These are phyloP conservation scores for Rhagonycha fulva DNA, from an alignment of 2,888 invertebrate genomes.

Conservation along the genomic window DNA sequence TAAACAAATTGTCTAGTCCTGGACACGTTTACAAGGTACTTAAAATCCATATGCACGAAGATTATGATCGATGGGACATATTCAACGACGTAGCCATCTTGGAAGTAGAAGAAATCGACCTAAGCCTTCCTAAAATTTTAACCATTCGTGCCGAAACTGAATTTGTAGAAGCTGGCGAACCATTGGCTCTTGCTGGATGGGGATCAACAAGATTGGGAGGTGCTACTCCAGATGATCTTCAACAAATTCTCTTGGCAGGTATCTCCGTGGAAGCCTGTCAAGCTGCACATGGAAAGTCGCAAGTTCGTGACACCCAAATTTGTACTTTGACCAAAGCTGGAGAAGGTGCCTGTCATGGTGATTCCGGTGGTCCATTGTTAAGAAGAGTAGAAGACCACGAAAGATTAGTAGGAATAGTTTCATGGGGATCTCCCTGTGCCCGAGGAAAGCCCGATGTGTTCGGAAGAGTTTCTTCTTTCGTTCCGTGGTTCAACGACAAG, in stretches of 20 bases:
- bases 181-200: neutral
- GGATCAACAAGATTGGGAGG: conserved; percentile 44
- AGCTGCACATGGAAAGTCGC: neutral
- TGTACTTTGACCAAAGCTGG: conserved; percentile 63
- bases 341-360: conserved; percentile 63
- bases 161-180: too few relatives aligned
- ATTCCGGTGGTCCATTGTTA: conserved; percentile 60
- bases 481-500: conserved; percentile 1
- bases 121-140: neutral
- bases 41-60: too few relatives aligned
- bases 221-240: conserved; percentile 58
- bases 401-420: neutral
- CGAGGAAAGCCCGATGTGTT: neutral
- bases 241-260: conserved; percentile 58
- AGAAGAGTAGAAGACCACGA: conserved; percentile 44
- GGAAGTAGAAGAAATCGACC: conserved; percentile 13
- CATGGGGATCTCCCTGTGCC: neutral
- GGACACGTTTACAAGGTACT: too few relatives aligned
- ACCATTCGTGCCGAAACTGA: too few relatives aligned
- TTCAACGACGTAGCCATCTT: too few relatives aligned
- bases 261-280: conserved; percentile 58
- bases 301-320: conserved; percentile 58
- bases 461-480: neutral
- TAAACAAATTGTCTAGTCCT: too few relatives aligned
- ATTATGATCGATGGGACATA: too few relatives aligned